Evolutionary conservation across 2,888 invertebrate genomes (phyloP).

Genomic region (Erebia epiphron): DNA sequence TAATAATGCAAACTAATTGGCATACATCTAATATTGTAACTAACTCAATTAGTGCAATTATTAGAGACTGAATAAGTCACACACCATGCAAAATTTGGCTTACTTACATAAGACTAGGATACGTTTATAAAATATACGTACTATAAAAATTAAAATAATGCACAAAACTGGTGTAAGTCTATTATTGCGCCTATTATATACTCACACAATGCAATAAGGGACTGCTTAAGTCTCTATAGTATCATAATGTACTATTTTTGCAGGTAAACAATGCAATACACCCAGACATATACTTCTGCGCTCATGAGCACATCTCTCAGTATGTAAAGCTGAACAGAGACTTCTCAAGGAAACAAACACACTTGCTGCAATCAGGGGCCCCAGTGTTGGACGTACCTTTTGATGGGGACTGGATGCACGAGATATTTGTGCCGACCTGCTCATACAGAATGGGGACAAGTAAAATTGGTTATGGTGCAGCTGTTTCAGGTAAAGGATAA

Average conservation of each 20-base stretch:
- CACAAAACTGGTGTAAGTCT: no score
- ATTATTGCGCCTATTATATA: no score
- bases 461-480: constrained; percentile 93
- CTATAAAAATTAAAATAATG: no score
- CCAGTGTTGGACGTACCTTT: constrained; percentile 52
- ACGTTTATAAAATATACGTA: no score
- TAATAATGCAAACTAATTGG: no score
- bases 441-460: constrained; percentile 97
- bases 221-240: no score
- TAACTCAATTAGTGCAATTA: no score
- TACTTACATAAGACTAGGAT: no score
- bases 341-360: constrained; percentile 48
- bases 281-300: constrained; percentile 81
- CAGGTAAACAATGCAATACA: constrained; percentile 86
- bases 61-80: no score
- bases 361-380: constrained; percentile 48
- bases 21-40: no score
- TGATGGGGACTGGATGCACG: constrained; percentile 76
- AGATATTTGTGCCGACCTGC: constrained; percentile 96
- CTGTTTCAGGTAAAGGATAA: constrained; percentile 85
- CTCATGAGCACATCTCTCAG: constrained; percentile 88
- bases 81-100: no score
- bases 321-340: constrained; percentile 70
- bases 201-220: no score
- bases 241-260: constrained; percentile 42